Percentiles rank a stretch among this genome's conserved stretches.
phyloP scores from a whole-genome alignment of 23 tunicate species.

The Clavelina lepadiformis region DNA sequence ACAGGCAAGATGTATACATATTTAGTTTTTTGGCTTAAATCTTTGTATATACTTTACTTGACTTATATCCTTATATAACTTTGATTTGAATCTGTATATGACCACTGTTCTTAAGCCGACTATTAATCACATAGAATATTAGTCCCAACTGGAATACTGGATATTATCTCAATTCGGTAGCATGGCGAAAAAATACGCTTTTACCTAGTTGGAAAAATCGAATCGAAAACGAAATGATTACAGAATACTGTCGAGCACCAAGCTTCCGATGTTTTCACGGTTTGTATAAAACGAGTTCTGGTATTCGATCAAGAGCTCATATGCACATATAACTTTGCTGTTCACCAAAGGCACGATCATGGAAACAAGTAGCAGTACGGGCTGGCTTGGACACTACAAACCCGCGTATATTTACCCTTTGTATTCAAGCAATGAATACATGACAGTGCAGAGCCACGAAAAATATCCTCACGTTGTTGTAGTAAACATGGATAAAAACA shows the following conservation, averaged over 20 bases:
- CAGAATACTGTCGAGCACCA: constrained; percentile 35
- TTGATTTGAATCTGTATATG: no score
- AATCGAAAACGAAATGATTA: constrained; percentile 41
- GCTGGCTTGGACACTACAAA: constrained; percentile 91
- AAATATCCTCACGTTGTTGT: constrained; percentile 48
- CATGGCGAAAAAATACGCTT: constrained; percentile 59
- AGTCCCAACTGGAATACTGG: constrained; percentile 23
- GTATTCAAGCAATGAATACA: constrained; percentile 23
- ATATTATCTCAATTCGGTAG: constrained; percentile 60
- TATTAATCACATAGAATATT: no score
- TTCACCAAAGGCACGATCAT: constrained; percentile 19
- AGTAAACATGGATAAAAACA: constrained; percentile 8
- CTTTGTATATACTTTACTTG: no score
- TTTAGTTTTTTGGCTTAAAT: no score
- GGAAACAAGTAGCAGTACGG: constrained; percentile 28
- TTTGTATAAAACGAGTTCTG: no score
- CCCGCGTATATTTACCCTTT: constrained; percentile 40
- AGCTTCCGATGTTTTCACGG: constrained; percentile 48
- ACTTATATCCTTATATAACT: no score
- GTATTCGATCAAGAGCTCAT: no score
- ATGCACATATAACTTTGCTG: no score
- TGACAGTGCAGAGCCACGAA: constrained; percentile 38
- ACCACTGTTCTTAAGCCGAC: no score
- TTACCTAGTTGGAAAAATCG: constrained; percentile 76
- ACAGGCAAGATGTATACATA: no score